Evolutionary conservation across 2,797 vertebrate genomes (phyloP).

Genomic region (Aldrovandia affinis): DNA sequence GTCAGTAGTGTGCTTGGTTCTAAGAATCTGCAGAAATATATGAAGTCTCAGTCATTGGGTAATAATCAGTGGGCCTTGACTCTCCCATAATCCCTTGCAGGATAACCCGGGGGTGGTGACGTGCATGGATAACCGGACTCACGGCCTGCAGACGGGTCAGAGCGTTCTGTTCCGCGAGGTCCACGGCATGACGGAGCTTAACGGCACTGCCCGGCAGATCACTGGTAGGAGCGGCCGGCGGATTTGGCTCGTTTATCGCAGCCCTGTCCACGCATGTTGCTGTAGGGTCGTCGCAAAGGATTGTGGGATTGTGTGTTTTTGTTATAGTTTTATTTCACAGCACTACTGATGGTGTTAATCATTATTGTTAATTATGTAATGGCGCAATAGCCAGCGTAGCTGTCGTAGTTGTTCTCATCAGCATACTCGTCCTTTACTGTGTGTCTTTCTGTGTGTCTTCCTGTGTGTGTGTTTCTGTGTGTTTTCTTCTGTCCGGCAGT

Average conservation of each 20-base stretch:
- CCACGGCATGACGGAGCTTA: conserved; percentile 89
- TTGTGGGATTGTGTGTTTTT: not conserved
- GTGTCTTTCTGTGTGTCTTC: not conserved
- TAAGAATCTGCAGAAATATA: not conserved
- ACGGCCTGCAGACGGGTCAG: conserved; percentile 92
- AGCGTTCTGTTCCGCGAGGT: conserved; percentile 90
- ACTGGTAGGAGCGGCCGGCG: conserved; percentile 69
- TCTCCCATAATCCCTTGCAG: conserved; percentile 63
- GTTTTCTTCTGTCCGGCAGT: conserved; percentile 69
- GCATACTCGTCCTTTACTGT: not conserved
- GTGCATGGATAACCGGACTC: conserved; percentile 92
- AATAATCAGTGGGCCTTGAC: not conserved
- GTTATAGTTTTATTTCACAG: not conserved
- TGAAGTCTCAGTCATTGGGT: not conserved
- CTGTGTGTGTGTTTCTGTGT: conserved; percentile 24
- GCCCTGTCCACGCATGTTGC: not conserved
- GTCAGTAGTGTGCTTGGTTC: not conserved
- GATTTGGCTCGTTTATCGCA: not conserved
- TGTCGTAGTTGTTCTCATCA: not conserved
- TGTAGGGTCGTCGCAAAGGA: not conserved
- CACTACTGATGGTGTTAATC: not conserved
- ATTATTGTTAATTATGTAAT: not conserved
- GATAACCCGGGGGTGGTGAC: conserved; percentile 89
- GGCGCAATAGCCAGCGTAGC: not conserved
- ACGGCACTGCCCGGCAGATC: conserved; percentile 79